These are phyloP conservation scores for Actinostola sp. DNA, from an alignment of 92 coral and sea anemone genomes.

Conservation along the genomic window DNA sequence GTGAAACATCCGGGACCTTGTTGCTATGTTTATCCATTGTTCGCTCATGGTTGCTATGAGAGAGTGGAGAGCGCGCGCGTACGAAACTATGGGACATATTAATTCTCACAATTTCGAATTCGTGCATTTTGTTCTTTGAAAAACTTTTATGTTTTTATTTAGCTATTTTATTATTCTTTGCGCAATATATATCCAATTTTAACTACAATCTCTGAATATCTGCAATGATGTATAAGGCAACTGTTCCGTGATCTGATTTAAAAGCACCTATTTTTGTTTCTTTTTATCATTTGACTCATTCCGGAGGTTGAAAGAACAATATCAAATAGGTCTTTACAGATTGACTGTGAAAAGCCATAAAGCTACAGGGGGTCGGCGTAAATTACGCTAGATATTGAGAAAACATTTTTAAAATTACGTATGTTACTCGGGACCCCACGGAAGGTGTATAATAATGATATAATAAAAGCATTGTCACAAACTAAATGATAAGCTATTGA, in stretches of 20 bases:
- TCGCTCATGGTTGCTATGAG: constrained; percentile 73
- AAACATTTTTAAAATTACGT: too few species aligned
- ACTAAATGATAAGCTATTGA: too few species aligned
- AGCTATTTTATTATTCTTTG: too few species aligned
- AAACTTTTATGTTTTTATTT: too few species aligned
- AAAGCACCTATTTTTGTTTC: not conserved
- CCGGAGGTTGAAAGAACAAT: not conserved
- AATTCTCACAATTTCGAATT: not conserved
- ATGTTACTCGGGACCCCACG: too few species aligned
- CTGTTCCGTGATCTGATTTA: constrained; percentile 5
- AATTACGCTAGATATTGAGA: too few species aligned
- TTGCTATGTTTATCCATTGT: constrained; percentile 95
- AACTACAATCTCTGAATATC: too few species aligned
- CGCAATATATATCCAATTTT: too few species aligned
- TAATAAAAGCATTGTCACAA: too few species aligned
- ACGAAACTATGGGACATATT: too few species aligned
- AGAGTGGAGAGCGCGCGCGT: constrained; percentile 37
- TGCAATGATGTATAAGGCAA: too few species aligned
- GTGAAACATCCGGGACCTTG: constrained; percentile 80
- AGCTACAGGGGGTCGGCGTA: not conserved
- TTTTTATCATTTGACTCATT: not conserved
- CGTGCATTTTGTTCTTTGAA: not conserved
- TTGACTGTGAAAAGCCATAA: not conserved
- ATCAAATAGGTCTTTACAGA: not conserved
- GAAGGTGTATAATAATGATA: too few species aligned